These are phyloP conservation scores for Drosophila mayaguana DNA, from an alignment of 2,888 invertebrate genomes.

Conservation along the genomic window DNA sequence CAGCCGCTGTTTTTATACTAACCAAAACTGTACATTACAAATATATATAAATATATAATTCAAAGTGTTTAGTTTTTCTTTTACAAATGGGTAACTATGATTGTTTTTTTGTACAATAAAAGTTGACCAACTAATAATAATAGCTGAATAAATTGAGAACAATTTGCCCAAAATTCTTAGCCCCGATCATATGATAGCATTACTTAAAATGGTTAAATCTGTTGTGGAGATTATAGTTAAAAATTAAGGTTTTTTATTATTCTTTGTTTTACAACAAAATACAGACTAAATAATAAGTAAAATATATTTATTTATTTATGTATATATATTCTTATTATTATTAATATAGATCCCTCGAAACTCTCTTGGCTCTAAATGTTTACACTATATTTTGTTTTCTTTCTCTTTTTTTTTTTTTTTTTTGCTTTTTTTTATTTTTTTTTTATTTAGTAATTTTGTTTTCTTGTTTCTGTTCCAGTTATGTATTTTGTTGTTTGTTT, in stretches of 20 bases:
- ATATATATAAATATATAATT: not conserved
- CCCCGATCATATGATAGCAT: not conserved
- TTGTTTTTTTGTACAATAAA: not conserved
- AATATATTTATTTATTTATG: slow-evolving; percentile 78
- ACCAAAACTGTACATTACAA: not conserved
- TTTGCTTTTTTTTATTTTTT: not conserved
- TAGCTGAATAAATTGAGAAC: not conserved
- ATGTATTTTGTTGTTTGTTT: slow-evolving; percentile 36
- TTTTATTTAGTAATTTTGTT: slow-evolving; percentile 21
- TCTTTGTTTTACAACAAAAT: slow-evolving; percentile 81
- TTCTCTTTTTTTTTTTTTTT: slow-evolving; percentile 19
- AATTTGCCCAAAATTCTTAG: too few species aligned
- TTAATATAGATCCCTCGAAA: slow-evolving; percentile 75
- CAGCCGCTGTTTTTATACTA: not conserved
- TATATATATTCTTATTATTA: slow-evolving; percentile 76
- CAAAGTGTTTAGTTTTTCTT: not conserved
- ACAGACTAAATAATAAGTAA: slow-evolving; percentile 81
- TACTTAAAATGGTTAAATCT: not conserved
- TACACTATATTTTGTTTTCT: slow-evolving; percentile 66
- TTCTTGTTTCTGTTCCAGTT: slow-evolving; percentile 44
- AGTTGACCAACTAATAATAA: not conserved
- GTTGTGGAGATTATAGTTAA: slow-evolving; percentile 49
- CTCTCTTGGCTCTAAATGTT: slow-evolving; percentile 72
- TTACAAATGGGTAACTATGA: not conserved
- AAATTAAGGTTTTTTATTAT: slow-evolving; percentile 77